A percentile compares a stretch with the other conserved stretches of the same genome.
These are phyloP conservation scores for Calliphora vicina DNA, from an alignment of 1,140 invertebrate genomes.

Conservation along the genomic window DNA sequence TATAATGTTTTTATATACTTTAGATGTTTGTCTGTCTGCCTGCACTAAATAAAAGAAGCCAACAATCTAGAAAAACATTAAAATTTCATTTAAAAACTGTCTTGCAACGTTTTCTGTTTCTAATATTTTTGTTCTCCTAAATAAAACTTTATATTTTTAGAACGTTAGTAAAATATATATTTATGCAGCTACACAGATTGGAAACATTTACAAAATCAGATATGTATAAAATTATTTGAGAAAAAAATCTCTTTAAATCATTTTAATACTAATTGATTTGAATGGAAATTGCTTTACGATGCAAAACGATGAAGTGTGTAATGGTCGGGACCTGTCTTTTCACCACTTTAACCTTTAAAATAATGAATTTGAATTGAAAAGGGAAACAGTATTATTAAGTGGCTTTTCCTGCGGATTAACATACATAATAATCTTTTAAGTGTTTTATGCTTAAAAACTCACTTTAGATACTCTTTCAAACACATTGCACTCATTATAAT, in stretches of 20 bases:
- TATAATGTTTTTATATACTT: not conserved
- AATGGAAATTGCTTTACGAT: not conserved
- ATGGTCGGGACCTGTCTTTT: not conserved
- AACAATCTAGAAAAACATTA: not conserved
- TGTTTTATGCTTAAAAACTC: not conserved
- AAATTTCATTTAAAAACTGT: not conserved
- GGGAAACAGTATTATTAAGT: not conserved
- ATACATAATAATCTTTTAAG: not conserved
- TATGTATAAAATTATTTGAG: not conserved
- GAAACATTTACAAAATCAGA: not conserved
- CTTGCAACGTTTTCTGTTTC: not conserved
- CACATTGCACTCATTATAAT: no score
- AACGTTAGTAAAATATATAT: not conserved
- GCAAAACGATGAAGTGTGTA: not conserved
- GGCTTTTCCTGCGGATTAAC: not conserved
- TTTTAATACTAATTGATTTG: constrained; percentile 9
- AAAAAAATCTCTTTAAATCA: constrained; percentile 4
- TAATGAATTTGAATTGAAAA: not conserved
- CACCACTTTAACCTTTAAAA: not conserved
- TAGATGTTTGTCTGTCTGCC: not conserved
- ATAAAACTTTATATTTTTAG: not conserved
- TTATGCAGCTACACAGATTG: not conserved
- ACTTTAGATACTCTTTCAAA: not conserved
- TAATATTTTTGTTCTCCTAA: not conserved
- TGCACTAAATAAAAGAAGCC: not conserved